Conservation (phyloP, 2,888 invertebrate species). For the Rhimphoctona megacephalus region DNA sequence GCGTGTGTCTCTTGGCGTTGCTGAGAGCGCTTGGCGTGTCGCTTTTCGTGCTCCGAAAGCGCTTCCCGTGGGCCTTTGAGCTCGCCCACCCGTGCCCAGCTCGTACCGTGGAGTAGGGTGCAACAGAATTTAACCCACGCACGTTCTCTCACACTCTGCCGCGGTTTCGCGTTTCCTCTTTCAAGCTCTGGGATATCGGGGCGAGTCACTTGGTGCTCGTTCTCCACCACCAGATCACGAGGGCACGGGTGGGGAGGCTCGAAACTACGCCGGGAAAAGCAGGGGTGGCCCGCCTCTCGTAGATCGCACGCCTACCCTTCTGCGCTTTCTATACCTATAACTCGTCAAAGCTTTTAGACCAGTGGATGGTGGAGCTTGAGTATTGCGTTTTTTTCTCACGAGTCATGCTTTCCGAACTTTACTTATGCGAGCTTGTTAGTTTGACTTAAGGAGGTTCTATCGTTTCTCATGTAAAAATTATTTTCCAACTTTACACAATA, state of each 20-base stretch:
- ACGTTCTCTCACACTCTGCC: slow-evolving; percentile 23
- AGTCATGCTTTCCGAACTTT: neutral
- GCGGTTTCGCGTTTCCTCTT: slow-evolving; percentile 35
- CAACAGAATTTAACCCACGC: slow-evolving; percentile 57
- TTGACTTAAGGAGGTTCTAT: too few species aligned
- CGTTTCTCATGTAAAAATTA: too few species aligned
- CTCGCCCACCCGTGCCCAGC: slow-evolving; percentile 70
- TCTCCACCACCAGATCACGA: slow-evolving; percentile 59
- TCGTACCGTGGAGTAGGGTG: slow-evolving; percentile 68
- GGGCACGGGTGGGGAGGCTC: slow-evolving; percentile 51
- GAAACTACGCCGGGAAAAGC: slow-evolving; percentile 52
- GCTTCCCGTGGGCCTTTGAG: slow-evolving; percentile 72
- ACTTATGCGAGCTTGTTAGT: neutral
- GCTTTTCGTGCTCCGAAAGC: slow-evolving; percentile 68
- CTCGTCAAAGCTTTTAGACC: neutral
- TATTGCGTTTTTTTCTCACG: neutral
- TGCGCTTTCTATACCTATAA: slow-evolving; percentile 14
- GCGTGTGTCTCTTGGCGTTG: slow-evolving; percentile 42
- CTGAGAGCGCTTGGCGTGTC: slow-evolving; percentile 64
- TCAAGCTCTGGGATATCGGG: slow-evolving; percentile 39
- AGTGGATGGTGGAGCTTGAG: slow-evolving; percentile 12
- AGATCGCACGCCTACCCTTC: slow-evolving; percentile 66
- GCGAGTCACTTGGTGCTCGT: slow-evolving; percentile 49
- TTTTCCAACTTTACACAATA: too few species aligned
- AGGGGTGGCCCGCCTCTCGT: slow-evolving; percentile 65